A percentile compares a stretch with the other conserved stretches of the same genome.
Evolutionary conservation across 2,888 invertebrate genomes (phyloP).

Genomic region (Trypoxylon attenuatum): DNA sequence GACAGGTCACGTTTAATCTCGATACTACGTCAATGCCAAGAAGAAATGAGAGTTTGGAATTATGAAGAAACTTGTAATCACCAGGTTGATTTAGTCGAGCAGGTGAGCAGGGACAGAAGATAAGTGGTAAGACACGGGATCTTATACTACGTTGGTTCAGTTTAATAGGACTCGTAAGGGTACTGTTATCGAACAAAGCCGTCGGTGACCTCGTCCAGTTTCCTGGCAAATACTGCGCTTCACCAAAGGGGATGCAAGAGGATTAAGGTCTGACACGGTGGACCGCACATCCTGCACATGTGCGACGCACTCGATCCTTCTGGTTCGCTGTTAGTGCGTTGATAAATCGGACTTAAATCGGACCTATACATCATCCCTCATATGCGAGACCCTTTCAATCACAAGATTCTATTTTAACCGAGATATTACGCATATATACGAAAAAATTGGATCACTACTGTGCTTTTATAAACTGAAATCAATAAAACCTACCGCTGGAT

Average conservation of each 20-base stretch:
- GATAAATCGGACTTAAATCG: constrained; percentile 53
- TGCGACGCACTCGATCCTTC: constrained; percentile 42
- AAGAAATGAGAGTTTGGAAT: not conserved
- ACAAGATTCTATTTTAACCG: too few relatives aligned
- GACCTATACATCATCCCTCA: too few relatives aligned
- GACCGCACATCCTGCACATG: constrained; percentile 44
- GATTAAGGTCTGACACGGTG: constrained; percentile 50
- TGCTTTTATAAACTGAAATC: too few relatives aligned
- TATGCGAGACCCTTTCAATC: too few relatives aligned
- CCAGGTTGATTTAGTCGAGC: not conserved
- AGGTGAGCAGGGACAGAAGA: not conserved
- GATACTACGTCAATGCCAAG: not conserved
- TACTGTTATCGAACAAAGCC: constrained; percentile 31
- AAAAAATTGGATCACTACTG: too few relatives aligned
- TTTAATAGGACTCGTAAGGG: constrained; percentile 24
- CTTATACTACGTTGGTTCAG: constrained; percentile 25
- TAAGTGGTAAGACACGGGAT: constrained; percentile 7
- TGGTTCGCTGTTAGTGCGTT: constrained; percentile 48
- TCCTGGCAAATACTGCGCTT: constrained; percentile 36
- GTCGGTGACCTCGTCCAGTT: constrained; percentile 35
- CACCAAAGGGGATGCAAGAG: constrained; percentile 41
- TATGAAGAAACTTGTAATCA: not conserved
- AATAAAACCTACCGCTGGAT: too few relatives aligned
- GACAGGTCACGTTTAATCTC: not conserved
- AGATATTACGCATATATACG: too few relatives aligned